Evolutionary conservation across 2,797 vertebrate species (phyloP), one percentile per base, ranked within the genome.

Genomic region (Tympanoctomys barrerae): DNA sequence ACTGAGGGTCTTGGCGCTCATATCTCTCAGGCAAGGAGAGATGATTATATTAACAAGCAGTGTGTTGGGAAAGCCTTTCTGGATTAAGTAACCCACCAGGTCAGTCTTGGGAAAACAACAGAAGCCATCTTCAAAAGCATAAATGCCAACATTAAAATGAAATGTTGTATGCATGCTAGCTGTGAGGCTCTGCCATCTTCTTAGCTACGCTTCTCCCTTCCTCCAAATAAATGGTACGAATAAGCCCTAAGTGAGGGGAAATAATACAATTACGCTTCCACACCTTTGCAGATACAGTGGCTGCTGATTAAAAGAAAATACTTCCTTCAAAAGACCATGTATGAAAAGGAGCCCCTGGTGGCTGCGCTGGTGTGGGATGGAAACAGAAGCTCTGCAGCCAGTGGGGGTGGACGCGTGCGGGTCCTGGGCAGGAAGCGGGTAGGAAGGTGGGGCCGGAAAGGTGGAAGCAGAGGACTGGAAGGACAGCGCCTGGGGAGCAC

Each of bases 51-150:
- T 79, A 87, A 87, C 61, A 91, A 46, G n/a, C 42, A 77, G 46
- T 70, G 46, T 66, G 88, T 66, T 90, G 42, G 71, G 82, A 84
- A 82, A 88, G 93, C 89, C 75, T 90, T 79, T 94, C 78, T 87
- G 57, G 82, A 71, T 96, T 90, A 91, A 87, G 61, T 33, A 73
- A 94, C 71, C 79, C 77, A 42, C 66, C 87, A 77, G 90, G 61
- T 95, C 84, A 86, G 71, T 84, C 91, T 87, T 36, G 49, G 92
- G 86, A 91, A 92, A 83, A 95, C 80, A 95, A 78, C 68, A 75
- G 31, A 85, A 85, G 59, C 79, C 42, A 59, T 80, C 89, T 90
- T 80, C 95, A 66, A 93, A 91, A 94, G 84, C 91, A 26, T 81
- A 36, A 84, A 77, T 66, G 86, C 80, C 94, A 89, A 61, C 71